Percentiles rank a stretch among this genome's conserved stretches.
Conservation (phyloP, 2,113 vertebrate species). For the Oplegnathus fasciatus region DNA sequence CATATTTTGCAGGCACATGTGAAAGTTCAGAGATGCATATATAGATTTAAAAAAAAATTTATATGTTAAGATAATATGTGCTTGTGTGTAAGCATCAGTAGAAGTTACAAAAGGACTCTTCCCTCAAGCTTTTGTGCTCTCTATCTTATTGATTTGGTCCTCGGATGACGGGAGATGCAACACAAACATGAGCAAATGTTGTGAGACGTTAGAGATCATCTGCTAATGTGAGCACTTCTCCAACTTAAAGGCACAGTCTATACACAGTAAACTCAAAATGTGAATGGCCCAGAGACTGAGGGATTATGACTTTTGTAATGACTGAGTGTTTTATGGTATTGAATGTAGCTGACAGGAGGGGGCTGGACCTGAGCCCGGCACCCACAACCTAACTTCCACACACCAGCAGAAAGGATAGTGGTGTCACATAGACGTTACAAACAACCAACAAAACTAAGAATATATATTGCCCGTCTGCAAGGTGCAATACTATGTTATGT, state of each 20-base stretch:
- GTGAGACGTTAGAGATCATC: slow-evolving; percentile 2
- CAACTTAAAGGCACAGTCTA: slow-evolving; percentile 40
- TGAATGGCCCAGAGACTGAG: slow-evolving; percentile 73
- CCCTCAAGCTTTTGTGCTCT: slow-evolving; percentile 67
- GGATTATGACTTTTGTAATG: slow-evolving; percentile 72
- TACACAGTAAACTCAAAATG: slow-evolving; percentile 61
- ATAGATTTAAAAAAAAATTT: slow-evolving; percentile 59
- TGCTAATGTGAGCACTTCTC: slow-evolving; percentile 33
- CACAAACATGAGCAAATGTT: neutral
- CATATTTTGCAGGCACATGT: slow-evolving; percentile 79
- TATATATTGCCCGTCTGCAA: slow-evolving; percentile 82
- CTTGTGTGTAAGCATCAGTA: slow-evolving; percentile 74
- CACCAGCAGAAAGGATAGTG: slow-evolving; percentile 86
- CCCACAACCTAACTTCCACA: slow-evolving; percentile 86
- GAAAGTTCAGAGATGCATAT: slow-evolving; percentile 73
- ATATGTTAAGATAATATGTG: slow-evolving; percentile 76
- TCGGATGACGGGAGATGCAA: slow-evolving; percentile 21
- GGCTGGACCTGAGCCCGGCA: slow-evolving; percentile 79
- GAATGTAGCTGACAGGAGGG: slow-evolving; percentile 88
- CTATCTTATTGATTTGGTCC: slow-evolving; percentile 50
- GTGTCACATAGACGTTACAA: slow-evolving; percentile 81
- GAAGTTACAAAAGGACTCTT: slow-evolving; percentile 72
- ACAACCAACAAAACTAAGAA: slow-evolving; percentile 80
- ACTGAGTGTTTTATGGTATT: slow-evolving; percentile 84
- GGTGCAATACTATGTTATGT: slow-evolving; percentile 84